phyloP scores from a whole-genome alignment of 2,797 vertebrate species.

The Catharus ustulatus region DNA sequence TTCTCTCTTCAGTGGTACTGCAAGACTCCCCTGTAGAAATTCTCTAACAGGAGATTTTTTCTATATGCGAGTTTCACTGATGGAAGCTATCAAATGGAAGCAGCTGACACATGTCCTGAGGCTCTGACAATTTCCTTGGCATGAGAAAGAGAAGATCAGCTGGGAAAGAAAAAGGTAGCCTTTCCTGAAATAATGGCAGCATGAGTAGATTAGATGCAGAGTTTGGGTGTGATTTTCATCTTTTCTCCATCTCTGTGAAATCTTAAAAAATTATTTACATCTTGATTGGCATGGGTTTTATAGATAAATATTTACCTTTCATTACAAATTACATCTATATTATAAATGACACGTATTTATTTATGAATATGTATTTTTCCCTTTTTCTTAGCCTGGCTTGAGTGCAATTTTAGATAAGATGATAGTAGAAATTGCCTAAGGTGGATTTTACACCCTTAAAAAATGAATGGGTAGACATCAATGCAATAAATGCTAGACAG shows the following conservation, averaged over 20 bases:
- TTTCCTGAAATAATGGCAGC: background rate
- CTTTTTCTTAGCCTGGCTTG: background rate
- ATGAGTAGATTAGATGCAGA: background rate
- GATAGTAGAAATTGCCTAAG: background rate
- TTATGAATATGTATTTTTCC: background rate
- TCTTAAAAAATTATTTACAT: background rate
- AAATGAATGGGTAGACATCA: background rate
- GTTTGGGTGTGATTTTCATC: background rate
- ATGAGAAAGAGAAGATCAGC: background rate
- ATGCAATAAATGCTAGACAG: background rate
- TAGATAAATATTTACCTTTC: background rate
- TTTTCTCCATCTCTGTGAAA: background rate
- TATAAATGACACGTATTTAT: background rate
- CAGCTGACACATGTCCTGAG: background rate
- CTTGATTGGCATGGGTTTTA: background rate
- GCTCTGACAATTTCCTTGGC: background rate
- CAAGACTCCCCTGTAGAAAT: background rate
- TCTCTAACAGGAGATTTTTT: background rate
- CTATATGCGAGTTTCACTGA: background rate
- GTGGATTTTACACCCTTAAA: background rate
- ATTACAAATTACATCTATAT: background rate
- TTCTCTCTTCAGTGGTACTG: background rate
- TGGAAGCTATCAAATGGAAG: background rate
- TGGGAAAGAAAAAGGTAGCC: background rate
- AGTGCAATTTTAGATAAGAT: background rate